These are phyloP conservation scores for Caenorhabditis brenneri DNA, from an alignment of 1,140 invertebrate genomes.

Conservation along the genomic window DNA sequence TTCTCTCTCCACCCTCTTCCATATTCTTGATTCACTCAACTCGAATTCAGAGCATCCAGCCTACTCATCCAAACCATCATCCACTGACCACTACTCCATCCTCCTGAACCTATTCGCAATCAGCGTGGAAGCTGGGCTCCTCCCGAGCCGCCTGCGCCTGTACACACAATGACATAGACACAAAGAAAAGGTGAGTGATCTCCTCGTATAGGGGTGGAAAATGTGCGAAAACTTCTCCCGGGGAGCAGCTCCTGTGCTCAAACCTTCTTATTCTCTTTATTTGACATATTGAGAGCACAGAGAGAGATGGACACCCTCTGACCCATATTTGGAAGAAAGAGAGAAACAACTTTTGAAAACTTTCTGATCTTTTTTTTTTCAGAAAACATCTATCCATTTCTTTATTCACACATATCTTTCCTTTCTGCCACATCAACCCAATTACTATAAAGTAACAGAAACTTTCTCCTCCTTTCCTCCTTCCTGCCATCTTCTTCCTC, in stretches of 20 bases:
- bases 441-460: conserved; percentile 44
- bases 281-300: conserved; percentile 32
- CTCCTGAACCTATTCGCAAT: not conserved
- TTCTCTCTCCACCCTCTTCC: no score
- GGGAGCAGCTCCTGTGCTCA: conserved; percentile 6
- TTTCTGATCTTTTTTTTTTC: not conserved
- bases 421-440: conserved; percentile 25
- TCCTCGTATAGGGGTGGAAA: not conserved
- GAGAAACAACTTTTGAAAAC: not conserved
- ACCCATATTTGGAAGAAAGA: not conserved
- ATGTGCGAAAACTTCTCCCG: not conserved
- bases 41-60: not conserved
- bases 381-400: not conserved
- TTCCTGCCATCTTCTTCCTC: not conserved
- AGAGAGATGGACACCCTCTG: no score
- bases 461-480: not conserved
- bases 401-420: not conserved
- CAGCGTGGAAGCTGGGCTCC: not conserved
- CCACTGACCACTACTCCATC: not conserved
- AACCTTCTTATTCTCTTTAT: conserved; percentile 34
- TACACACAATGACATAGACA: conserved; percentile 41
- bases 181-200: conserved; percentile 41
- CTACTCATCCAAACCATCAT: not conserved
- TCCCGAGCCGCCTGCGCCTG: conserved; percentile 3
- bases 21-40: not conserved